Evolutionary conservation across 1,140 invertebrate species (phyloP).

Genomic region (Hylaeus volcanicus): DNA sequence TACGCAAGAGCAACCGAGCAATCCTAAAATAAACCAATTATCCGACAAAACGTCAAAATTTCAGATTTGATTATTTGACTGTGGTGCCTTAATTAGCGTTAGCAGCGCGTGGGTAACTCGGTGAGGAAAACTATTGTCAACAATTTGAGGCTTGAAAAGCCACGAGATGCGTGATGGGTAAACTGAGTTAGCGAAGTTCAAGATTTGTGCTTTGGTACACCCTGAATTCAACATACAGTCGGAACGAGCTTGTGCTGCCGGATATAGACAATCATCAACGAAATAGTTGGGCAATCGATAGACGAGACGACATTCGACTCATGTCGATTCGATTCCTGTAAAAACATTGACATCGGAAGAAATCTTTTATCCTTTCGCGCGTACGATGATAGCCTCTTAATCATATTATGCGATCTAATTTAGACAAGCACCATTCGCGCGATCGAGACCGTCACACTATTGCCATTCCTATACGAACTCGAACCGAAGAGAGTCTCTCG

Average conservation of each 20-base stretch:
- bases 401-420: too few species aligned
- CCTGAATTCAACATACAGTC: background rate
- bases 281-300: background rate
- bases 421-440: too few species aligned
- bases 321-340: background rate
- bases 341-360: too few species aligned
- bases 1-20: too few species aligned
- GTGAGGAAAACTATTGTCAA: background rate
- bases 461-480: slow-evolving; percentile 11
- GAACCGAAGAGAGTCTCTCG: slow-evolving; percentile 1
- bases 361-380: too few species aligned
- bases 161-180: background rate
- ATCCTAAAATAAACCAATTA: background rate
- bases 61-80: background rate
- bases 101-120: background rate
- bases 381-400: too few species aligned
- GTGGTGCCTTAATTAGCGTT: too few species aligned
- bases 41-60: background rate
- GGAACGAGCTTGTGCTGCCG: background rate
- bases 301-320: background rate
- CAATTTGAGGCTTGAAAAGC: background rate
- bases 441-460: too few species aligned
- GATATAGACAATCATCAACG: background rate
- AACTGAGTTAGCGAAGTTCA: background rate
- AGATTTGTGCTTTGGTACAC: too few species aligned